A percentile compares a stretch with the other conserved stretches of the same genome.
Evolutionary conservation across 2,888 invertebrate species (phyloP).

Genomic region (Octonoba sinensis): DNA sequence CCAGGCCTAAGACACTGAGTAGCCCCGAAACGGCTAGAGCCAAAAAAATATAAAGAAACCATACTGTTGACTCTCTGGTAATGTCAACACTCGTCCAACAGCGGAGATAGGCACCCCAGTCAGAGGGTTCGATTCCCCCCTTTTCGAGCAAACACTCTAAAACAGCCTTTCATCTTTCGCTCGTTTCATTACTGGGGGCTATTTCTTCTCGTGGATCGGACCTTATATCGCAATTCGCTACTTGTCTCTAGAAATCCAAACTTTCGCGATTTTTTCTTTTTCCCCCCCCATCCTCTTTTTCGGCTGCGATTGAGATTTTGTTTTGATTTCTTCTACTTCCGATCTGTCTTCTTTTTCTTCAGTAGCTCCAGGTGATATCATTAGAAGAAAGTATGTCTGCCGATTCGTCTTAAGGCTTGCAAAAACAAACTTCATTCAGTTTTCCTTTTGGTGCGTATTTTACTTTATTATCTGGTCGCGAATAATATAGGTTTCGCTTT

Average conservation of each 20-base stretch:
- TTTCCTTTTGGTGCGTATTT: slow-evolving; percentile 18
- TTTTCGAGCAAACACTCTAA: slow-evolving; percentile 45
- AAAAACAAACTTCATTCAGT: slow-evolving; percentile 47
- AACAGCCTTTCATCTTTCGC: slow-evolving; percentile 49
- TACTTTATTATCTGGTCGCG: background rate
- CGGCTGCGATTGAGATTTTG: slow-evolving; percentile 24
- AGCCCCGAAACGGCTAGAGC: background rate
- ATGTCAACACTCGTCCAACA: slow-evolving; percentile 50
- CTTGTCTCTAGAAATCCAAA: slow-evolving; percentile 43
- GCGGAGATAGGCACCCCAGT: slow-evolving; percentile 7
- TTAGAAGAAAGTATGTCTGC: slow-evolving; percentile 48
- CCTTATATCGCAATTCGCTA: slow-evolving; percentile 14
- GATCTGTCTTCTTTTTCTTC: slow-evolving; percentile 1
- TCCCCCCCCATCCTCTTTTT: slow-evolving; percentile 1
- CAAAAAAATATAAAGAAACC: slow-evolving; percentile 44
- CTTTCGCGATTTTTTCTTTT: slow-evolving; percentile 41
- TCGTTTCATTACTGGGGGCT: slow-evolving; percentile 52
- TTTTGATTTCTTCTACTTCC: slow-evolving; percentile 46
- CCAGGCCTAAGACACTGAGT: background rate
- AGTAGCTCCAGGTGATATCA: slow-evolving; percentile 42
- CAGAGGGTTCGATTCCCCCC: slow-evolving; percentile 32
- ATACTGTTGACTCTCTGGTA: slow-evolving; percentile 61
- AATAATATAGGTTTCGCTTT: too few species aligned
- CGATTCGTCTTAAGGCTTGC: slow-evolving; percentile 11
- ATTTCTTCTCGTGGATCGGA: slow-evolving; percentile 30